Evolutionary conservation across 2,113 vertebrate species (phyloP).

Genomic region (Gracilinanus agilis): DNA sequence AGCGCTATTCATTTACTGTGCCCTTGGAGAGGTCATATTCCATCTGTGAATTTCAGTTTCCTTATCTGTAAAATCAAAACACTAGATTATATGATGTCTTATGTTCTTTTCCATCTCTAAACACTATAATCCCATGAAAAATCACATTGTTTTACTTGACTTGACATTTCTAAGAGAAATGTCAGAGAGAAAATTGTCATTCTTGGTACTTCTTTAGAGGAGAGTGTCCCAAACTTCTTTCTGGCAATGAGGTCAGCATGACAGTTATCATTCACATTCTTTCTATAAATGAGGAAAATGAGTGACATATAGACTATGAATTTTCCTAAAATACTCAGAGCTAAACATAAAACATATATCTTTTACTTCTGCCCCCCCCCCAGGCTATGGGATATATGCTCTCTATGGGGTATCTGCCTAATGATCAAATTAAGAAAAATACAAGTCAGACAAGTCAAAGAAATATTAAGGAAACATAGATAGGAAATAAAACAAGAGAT

Average conservation of each 20-base stretch:
- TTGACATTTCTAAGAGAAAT: background rate
- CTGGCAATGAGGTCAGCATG: background rate
- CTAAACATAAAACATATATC: background rate
- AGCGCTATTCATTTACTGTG: background rate
- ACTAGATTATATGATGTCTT: background rate
- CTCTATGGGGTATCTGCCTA: background rate
- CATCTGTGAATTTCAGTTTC: background rate
- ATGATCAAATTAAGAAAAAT: background rate
- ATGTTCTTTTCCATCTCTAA: background rate
- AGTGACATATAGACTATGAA: background rate
- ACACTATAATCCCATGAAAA: background rate
- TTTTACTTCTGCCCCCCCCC: background rate
- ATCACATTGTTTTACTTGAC: background rate
- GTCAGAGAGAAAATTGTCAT: background rate
- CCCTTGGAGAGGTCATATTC: background rate
- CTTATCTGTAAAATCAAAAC: background rate
- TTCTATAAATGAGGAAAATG: background rate
- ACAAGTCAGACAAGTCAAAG: background rate
- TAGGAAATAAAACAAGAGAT: background rate
- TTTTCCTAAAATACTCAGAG: background rate
- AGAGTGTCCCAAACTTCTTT: background rate
- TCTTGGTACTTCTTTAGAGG: background rate
- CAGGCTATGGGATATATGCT: background rate
- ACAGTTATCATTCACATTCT: background rate
- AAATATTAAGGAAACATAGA: background rate